Evolutionary conservation across 64 coral and sea anemone species (phyloP).

Genomic region (Catalaphyllia jardinei): DNA sequence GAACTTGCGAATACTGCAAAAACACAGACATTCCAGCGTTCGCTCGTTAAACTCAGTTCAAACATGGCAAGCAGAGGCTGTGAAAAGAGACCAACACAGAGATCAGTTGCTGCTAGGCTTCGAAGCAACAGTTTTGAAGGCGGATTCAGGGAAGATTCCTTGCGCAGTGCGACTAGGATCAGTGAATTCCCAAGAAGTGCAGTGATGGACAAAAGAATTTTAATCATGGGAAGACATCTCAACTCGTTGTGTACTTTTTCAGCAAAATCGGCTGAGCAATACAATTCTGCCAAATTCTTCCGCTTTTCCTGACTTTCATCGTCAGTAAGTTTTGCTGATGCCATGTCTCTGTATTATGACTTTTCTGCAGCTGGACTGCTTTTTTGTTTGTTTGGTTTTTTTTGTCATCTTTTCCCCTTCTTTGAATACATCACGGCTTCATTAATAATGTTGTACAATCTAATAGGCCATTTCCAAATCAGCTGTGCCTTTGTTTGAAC

Average conservation of each 20-base stretch:
- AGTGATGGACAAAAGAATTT: constrained; percentile 1
- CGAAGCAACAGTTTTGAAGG: constrained; percentile 20
- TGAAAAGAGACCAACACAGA: neutral
- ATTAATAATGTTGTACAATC: too few species aligned
- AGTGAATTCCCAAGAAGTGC: constrained; percentile 8
- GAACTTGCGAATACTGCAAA: neutral
- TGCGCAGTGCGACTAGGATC: neutral
- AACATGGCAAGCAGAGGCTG: neutral
- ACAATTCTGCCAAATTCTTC: neutral
- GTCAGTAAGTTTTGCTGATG: neutral
- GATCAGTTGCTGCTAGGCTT: neutral
- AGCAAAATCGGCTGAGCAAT: neutral
- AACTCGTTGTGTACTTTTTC: neutral
- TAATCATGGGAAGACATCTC: neutral
- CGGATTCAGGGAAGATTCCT: constrained; percentile 12
- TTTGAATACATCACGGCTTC: too few species aligned
- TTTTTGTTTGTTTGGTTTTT: neutral
- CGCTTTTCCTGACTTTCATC: neutral
- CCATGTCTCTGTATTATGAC: neutral
- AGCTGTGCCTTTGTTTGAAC: too few species aligned
- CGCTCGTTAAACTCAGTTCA: neutral
- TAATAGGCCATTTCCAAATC: too few species aligned
- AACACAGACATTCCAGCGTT: neutral
- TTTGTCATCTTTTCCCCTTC: neutral
- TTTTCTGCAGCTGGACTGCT: too few species aligned